Conservation (phyloP, 2,113 vertebrate genomes). For the Puma concolor region DNA sequence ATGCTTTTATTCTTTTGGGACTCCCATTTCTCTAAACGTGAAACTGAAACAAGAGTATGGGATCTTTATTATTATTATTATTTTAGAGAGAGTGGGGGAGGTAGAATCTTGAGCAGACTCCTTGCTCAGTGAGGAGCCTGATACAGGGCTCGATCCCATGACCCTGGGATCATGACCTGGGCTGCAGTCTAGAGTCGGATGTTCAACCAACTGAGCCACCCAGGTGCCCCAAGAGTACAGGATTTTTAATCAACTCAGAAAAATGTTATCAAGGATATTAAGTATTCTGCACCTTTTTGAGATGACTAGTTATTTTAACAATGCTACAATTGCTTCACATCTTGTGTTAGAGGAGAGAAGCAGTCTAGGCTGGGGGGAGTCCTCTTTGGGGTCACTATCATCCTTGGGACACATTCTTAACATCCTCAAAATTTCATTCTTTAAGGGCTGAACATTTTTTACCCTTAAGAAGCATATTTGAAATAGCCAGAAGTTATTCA, state of each 20-base stretch:
- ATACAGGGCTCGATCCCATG: too few relatives aligned
- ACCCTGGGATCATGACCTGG: too few relatives aligned
- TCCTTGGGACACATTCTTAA: background rate
- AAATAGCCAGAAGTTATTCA: slow-evolving; percentile 34
- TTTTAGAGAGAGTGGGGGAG: too few relatives aligned
- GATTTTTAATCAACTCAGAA: background rate
- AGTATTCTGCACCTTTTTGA: background rate
- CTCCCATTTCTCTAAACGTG: background rate
- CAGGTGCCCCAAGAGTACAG: background rate
- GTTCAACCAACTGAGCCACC: too few relatives aligned
- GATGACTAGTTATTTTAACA: background rate
- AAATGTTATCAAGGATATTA: slow-evolving; percentile 11
- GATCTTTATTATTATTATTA: too few relatives aligned
- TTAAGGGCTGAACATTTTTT: background rate
- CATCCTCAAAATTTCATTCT: background rate
- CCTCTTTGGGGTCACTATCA: background rate
- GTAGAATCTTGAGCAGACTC: too few relatives aligned
- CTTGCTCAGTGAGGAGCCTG: too few relatives aligned
- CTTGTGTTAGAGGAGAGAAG: background rate
- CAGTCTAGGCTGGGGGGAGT: background rate
- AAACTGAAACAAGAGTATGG: background rate
- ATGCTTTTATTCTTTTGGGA: background rate
- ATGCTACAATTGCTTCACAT: background rate
- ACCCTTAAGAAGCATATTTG: background rate
- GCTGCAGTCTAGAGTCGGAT: too few relatives aligned